These are phyloP conservation scores for Imbricaverruca yamaguchii DNA, from an alignment of 2,888 invertebrate species.

Conservation along the genomic window DNA sequence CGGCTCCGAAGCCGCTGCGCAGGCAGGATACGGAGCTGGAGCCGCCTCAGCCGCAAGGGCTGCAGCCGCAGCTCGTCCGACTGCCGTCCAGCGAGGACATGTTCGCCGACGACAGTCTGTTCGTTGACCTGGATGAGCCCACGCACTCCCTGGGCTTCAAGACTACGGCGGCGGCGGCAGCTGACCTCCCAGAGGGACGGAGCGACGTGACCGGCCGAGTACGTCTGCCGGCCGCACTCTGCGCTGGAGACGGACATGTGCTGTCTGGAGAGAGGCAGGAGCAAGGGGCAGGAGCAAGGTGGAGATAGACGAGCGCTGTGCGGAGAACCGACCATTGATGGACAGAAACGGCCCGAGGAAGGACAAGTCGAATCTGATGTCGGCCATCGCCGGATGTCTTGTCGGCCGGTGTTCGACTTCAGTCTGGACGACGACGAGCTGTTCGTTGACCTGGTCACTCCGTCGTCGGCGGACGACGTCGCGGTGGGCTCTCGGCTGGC, in stretches of 20 bases:
- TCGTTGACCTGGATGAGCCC: background rate
- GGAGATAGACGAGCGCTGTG: too few species aligned
- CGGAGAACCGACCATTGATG: background rate
- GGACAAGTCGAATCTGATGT: too few species aligned
- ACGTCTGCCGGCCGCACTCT: background rate
- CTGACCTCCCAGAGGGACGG: background rate
- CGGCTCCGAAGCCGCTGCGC: background rate
- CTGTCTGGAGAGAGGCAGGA: background rate
- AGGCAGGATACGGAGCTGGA: background rate
- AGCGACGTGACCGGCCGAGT: background rate
- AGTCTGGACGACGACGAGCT: background rate
- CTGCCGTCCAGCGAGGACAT: background rate
- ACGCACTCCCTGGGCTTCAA: background rate
- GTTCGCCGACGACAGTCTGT: conserved; percentile 7
- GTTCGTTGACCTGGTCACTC: background rate
- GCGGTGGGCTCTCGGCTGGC: too few species aligned
- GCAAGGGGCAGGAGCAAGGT: too few species aligned
- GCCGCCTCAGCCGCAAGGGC: too few species aligned
- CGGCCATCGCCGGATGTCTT: background rate
- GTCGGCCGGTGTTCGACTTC: background rate
- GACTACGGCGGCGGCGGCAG: background rate
- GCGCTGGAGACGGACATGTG: background rate
- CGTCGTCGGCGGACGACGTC: background rate
- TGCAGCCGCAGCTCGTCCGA: too few species aligned
- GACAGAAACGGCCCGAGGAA: background rate